Evolutionary conservation across 2,888 invertebrate species (phyloP), one percentile per base, ranked within the genome.

Genomic region (Calephelis perditalis): DNA sequence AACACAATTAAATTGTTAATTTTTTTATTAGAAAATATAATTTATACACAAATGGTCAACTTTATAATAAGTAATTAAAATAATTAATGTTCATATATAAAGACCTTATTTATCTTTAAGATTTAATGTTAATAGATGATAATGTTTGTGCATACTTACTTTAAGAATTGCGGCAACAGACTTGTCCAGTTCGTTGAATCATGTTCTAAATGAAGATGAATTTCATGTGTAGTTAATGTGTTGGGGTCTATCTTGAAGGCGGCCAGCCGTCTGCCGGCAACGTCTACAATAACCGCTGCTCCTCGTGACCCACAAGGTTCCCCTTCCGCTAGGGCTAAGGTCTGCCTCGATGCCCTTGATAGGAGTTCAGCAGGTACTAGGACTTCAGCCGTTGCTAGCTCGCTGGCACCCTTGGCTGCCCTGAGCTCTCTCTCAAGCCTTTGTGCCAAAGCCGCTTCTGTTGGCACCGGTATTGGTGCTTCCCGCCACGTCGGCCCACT

Each of bases 221-320:
- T 92, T 86, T 98, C 97, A 83, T 97, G 98, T 66, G 97, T 98
- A 65, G 97, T 95, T 58, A 97, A 95, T 43, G 96, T 96, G 78
- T 93, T 94, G 59, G 96, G 95, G 87, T 97, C 97, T 76, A 96
- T 94, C 84, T 96, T 95, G 83, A 97, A 93, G 74, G 95, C 95
- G 62, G 96, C 96, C 72, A 97, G 92, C 76, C 94, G 92, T 71
- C 95, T 92, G 58, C 94, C 94, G 78, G 96, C 95, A 72, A 96
- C 95, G 82, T 95, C 95, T 63, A 97, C 93, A 82, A 94, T 96
- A 68, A 97, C 91, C n/a, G 95, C 95, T 76, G 97, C 96, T 47
- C 97, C 97, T 70, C 96, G 91, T 57, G 97, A 92, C 58, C 97
- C 98, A 86, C 96, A 97, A 15, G 97, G 97, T 84, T 98, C 97